Conservation (phyloP, 2,113 vertebrate genomes). For the Charina bottae region DNA sequence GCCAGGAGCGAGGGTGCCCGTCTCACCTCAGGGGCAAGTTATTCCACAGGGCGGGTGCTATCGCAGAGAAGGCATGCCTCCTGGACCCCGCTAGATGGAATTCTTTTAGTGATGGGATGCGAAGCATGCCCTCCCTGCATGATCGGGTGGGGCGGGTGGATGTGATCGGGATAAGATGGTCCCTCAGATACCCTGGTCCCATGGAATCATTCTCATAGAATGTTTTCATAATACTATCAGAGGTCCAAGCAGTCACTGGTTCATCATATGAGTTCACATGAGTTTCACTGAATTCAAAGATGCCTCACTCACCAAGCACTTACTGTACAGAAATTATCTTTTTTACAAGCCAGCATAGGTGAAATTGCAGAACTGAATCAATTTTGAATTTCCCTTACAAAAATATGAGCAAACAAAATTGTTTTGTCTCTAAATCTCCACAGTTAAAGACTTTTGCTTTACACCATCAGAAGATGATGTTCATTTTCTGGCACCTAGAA, state of each 20-base stretch:
- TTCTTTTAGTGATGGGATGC: too few species aligned
- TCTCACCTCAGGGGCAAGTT: too few species aligned
- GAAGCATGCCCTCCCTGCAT: too few species aligned
- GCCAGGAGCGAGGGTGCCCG: too few species aligned
- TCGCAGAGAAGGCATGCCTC: too few species aligned
- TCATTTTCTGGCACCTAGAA: background rate
- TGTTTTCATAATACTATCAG: background rate
- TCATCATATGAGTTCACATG: background rate
- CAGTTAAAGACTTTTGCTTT: background rate
- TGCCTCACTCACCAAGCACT: background rate
- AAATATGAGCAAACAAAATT: constrained; percentile 50
- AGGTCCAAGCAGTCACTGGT: background rate
- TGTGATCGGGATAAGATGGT: too few species aligned
- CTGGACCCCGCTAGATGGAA: too few species aligned
- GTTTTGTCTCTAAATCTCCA: constrained; percentile 35
- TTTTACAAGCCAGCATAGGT: background rate
- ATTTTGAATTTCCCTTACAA: constrained; percentile 40
- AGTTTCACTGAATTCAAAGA: background rate
- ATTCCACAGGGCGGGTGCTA: too few species aligned
- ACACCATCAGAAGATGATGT: background rate
- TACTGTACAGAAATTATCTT: constrained; percentile 13
- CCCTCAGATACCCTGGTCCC: too few species aligned
- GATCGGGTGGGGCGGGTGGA: too few species aligned
- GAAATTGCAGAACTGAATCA: constrained; percentile 54
- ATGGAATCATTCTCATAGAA: too few species aligned